These are phyloP conservation scores for Atherinosoma microstoma DNA, from an alignment of 2,797 vertebrate genomes.

Conservation along the genomic window DNA sequence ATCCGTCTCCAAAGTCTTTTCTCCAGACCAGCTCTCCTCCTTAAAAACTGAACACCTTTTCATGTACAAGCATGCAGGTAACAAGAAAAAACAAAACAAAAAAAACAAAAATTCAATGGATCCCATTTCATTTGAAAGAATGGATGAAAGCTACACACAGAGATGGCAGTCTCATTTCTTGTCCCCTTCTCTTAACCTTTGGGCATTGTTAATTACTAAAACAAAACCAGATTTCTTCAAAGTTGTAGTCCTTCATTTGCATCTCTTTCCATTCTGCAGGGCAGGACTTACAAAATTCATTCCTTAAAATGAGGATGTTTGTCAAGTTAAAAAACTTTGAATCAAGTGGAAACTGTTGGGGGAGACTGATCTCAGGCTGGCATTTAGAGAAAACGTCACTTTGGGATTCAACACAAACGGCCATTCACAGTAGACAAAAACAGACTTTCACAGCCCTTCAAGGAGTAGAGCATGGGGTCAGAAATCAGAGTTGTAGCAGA, in stretches of 20 bases:
- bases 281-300: not conserved
- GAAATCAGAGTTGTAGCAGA: conserved; percentile 17
- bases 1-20: conserved; percentile 36
- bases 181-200: not conserved
- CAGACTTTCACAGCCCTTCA: conserved; percentile 37
- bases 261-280: not conserved
- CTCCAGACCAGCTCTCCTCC: conserved; percentile 10
- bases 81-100: not conserved
- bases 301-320: not conserved
- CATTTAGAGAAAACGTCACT: conserved; percentile 22
- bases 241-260: not conserved
- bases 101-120: not conserved
- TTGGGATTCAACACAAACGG: conserved; percentile 22
- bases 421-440: conserved; percentile 41
- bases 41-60: not conserved
- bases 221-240: not conserved
- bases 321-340: not conserved
- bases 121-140: not conserved
- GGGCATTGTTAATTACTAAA: no score
- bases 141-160: not conserved
- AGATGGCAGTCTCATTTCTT: not conserved
- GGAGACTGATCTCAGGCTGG: conserved; percentile 10
- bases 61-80: not conserved
- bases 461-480: conserved; percentile 31
- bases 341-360: not conserved